These are phyloP conservation scores for Tetanocera ferruginea DNA, from an alignment of 2,888 invertebrate species.

Conservation along the genomic window DNA sequence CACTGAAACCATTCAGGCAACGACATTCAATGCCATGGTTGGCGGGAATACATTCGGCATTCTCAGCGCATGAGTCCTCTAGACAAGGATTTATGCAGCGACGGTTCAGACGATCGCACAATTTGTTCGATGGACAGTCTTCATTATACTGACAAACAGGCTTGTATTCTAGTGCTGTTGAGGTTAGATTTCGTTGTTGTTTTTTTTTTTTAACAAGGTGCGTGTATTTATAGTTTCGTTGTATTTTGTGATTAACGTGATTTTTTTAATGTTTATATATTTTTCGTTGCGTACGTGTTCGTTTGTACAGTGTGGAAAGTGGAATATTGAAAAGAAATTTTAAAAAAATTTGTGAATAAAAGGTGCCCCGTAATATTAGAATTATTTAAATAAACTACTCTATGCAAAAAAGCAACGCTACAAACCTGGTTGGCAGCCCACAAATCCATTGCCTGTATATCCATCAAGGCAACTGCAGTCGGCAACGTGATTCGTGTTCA, in stretches of 20 bases:
- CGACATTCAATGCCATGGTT: slow-evolving; percentile 84
- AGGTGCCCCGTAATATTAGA: not conserved
- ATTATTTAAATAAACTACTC: not conserved
- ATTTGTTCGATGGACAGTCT: slow-evolving; percentile 88
- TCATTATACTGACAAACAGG: slow-evolving; percentile 90
- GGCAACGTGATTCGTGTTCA: slow-evolving; percentile 88
- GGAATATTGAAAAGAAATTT: slow-evolving; percentile 1
- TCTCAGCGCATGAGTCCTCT: slow-evolving; percentile 84
- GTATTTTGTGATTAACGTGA: slow-evolving; percentile 1
- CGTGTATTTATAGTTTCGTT: slow-evolving; percentile 28
- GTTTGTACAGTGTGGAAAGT: slow-evolving; percentile 18
- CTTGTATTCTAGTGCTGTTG: slow-evolving; percentile 70
- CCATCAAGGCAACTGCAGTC: slow-evolving; percentile 90
- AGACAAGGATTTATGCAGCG: slow-evolving; percentile 86
- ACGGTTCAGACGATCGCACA: slow-evolving; percentile 87
- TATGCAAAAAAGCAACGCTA: slow-evolving; percentile 27
- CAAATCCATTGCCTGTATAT: slow-evolving; percentile 88
- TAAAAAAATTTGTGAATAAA: not conserved
- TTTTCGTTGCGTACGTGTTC: slow-evolving; percentile 53
- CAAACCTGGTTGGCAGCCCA: slow-evolving; percentile 83
- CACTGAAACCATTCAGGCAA: slow-evolving; percentile 80
- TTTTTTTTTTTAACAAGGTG: slow-evolving; percentile 19
- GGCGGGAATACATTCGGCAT: slow-evolving; percentile 82
- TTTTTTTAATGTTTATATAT: not conserved
- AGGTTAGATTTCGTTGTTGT: slow-evolving; percentile 10